phyloP scores from a whole-genome alignment of 2,888 invertebrate species.

The Fragum fragum region DNA sequence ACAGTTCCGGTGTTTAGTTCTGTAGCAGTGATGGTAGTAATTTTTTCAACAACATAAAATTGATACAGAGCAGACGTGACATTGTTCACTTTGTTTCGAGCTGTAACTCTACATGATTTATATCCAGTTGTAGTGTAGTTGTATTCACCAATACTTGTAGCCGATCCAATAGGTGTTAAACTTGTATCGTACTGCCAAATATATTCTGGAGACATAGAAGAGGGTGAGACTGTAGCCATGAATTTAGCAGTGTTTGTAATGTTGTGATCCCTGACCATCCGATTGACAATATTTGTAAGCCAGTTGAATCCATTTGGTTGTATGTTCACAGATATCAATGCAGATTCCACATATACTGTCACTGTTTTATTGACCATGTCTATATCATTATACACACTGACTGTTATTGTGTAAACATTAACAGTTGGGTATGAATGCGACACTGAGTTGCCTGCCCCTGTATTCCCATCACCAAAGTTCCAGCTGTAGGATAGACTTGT shows the following conservation, averaged over 20 bases:
- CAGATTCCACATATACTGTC: conserved; percentile 57
- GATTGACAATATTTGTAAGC: conserved; percentile 4
- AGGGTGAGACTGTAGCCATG: conserved; percentile 24
- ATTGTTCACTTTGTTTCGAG: conserved; percentile 49
- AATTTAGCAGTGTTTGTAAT: conserved; percentile 34
- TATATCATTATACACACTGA: conserved; percentile 60
- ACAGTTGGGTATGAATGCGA: conserved; percentile 47
- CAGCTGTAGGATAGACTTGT: conserved; percentile 62
- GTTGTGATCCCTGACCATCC: conserved; percentile 24
- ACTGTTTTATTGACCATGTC: conserved; percentile 14
- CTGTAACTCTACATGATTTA: conserved; percentile 51
- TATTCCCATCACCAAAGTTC: conserved; percentile 63
- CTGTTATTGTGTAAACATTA: conserved; percentile 58
- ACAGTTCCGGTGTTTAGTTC: conserved; percentile 42
- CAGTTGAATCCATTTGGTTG: conserved; percentile 12
- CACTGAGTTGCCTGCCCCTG: conserved; percentile 32
- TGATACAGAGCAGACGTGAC: conserved; percentile 31
- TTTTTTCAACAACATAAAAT: conserved; percentile 63
- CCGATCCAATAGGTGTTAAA: not conserved
- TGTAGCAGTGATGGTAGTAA: conserved; percentile 52
- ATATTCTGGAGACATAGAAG: conserved; percentile 38
- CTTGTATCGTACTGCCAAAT: conserved; percentile 45
- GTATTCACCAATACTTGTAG: conserved; percentile 17
- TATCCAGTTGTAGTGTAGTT: conserved; percentile 46
- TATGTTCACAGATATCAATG: conserved; percentile 42